These are phyloP conservation scores for Lutra lutra DNA, from an alignment of 2,797 vertebrate genomes.

Conservation along the genomic window DNA sequence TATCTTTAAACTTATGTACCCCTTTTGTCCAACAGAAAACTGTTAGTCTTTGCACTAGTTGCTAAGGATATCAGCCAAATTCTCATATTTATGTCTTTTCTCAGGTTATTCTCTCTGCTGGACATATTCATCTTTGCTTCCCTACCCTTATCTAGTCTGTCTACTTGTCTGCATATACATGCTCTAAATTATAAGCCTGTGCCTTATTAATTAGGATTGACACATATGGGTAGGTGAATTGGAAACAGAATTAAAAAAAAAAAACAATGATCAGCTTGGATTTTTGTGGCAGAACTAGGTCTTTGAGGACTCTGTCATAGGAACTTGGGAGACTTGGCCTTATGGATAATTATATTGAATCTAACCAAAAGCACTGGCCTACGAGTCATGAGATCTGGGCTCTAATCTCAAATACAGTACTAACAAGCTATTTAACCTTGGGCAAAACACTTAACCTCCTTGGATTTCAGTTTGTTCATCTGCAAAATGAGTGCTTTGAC, in stretches of 20 bases:
- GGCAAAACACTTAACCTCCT: background rate
- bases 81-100: background rate
- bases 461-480: slow-evolving; percentile 12
- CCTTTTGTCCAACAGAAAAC: background rate
- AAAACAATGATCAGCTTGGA: background rate
- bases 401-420: slow-evolving; percentile 20
- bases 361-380: background rate
- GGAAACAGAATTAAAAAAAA: slow-evolving; percentile 55
- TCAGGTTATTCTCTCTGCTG: background rate
- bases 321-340: background rate
- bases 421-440: slow-evolving; percentile 47
- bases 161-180: background rate
- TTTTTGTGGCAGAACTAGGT: slow-evolving; percentile 41
- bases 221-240: background rate
- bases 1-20: background rate
- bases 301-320: background rate
- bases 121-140: background rate
- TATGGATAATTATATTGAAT: slow-evolving; percentile 3
- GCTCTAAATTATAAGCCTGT: background rate
- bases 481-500: background rate
- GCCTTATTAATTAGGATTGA: background rate
- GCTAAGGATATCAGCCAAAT: background rate
- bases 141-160: background rate
- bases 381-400: background rate
- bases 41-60: background rate